Evolutionary conservation across 2,113 vertebrate species (phyloP).

Genomic region (Poecilia latipinna): DNA sequence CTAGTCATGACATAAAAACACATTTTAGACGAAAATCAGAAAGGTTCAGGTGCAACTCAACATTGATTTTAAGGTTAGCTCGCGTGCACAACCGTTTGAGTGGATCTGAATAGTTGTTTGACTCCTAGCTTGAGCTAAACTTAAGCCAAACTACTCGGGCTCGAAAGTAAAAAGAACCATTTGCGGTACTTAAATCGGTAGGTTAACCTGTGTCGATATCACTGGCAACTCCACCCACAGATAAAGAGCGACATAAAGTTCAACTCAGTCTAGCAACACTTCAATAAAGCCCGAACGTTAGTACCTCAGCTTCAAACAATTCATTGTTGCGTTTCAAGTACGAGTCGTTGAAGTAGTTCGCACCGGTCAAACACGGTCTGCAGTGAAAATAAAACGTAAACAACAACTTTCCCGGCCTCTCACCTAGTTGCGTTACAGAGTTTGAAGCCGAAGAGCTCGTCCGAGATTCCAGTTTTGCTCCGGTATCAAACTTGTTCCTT

Average conservation of each 20-base stretch:
- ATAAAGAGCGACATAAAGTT: slow-evolving; percentile 44
- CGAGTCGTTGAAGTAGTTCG: slow-evolving; percentile 21
- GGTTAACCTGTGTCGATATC: not conserved
- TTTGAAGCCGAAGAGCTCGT: slow-evolving; percentile 28
- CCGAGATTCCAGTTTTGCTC: slow-evolving; percentile 30
- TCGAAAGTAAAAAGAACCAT: slow-evolving; percentile 1
- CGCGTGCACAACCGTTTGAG: slow-evolving; percentile 7
- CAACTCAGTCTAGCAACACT: slow-evolving; percentile 22
- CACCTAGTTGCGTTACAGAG: slow-evolving; percentile 65
- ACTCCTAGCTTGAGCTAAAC: slow-evolving; percentile 15
- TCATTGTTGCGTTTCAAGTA: slow-evolving; percentile 61
- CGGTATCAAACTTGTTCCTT: slow-evolving; percentile 72
- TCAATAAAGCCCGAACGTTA: slow-evolving; percentile 1
- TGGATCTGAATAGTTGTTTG: slow-evolving; percentile 2
- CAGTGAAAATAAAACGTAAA: not conserved
- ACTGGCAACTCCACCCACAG: not conserved
- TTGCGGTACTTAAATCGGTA: not conserved
- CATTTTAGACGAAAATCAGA: not conserved
- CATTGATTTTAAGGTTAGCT: slow-evolving; percentile 3
- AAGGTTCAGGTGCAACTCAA: not conserved
- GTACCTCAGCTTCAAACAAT: slow-evolving; percentile 29
- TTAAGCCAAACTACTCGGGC: not conserved
- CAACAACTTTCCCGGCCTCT: slow-evolving; percentile 39
- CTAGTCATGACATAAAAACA: not conserved
- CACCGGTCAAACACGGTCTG: not conserved